A percentile compares a stretch with the other conserved stretches of the same genome.
phyloP scores from a whole-genome alignment of 1,140 invertebrate species.

The Magallana angulata region DNA sequence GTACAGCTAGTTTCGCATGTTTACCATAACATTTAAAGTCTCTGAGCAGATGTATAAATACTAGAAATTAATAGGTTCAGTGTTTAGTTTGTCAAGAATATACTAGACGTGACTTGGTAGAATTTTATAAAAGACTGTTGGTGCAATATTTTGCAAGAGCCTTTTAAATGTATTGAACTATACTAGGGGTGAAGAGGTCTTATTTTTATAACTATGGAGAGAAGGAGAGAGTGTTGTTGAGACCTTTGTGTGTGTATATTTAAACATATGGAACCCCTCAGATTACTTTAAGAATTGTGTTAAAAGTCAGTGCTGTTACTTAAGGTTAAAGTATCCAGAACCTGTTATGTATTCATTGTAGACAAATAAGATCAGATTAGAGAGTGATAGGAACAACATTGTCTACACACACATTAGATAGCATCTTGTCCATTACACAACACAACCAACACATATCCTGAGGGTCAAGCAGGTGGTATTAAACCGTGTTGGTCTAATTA shows the following conservation, averaged over 20 bases:
- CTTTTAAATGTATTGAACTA: too few species aligned
- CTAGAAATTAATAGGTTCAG: neutral
- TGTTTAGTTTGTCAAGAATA: too few species aligned
- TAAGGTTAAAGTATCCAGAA: neutral
- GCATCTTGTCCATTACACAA: conserved; percentile 19
- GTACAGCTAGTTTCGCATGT: neutral
- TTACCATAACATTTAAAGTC: neutral
- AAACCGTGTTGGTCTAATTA: conserved; percentile 19
- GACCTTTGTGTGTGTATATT: neutral
- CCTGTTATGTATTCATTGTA: conserved; percentile 5
- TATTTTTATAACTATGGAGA: too few species aligned
- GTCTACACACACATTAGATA: conserved; percentile 22
- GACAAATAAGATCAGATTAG: conserved; percentile 31
- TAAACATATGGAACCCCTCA: neutral
- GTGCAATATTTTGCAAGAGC: too few species aligned
- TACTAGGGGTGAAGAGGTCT: too few species aligned
- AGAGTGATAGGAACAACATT: conserved; percentile 19
- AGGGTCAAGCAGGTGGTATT: conserved; percentile 20
- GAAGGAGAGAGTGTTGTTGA: too few species aligned
- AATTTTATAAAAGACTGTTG: too few species aligned
- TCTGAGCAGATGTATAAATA: neutral
- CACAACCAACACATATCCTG: neutral
- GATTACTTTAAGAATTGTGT: neutral
- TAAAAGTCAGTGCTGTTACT: conserved; percentile 11
- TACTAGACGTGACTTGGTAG: too few species aligned